phyloP scores from a whole-genome alignment of 2,113 vertebrate genomes.

The Muscicapa adusta region DNA sequence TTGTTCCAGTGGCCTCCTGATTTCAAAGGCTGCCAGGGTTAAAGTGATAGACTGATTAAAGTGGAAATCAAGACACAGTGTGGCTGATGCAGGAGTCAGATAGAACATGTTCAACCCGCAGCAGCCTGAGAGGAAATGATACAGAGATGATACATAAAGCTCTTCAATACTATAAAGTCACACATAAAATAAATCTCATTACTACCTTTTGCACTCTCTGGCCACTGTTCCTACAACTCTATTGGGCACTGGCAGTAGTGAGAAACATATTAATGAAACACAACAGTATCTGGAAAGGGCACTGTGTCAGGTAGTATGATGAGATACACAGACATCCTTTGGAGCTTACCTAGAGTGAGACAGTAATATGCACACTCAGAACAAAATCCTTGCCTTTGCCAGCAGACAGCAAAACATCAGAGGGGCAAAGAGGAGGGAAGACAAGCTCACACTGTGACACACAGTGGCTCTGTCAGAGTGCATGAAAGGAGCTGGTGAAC shows the following conservation, averaged over 20 bases:
- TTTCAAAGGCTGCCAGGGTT: conserved; percentile 30
- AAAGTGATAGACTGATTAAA: conserved; percentile 25
- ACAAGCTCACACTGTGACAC: not conserved
- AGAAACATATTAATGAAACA: conserved; percentile 37
- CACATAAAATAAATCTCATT: not conserved
- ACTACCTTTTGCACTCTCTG: not conserved
- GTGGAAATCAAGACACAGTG: conserved; percentile 5
- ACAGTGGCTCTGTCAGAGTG: not conserved
- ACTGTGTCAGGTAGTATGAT: conserved; percentile 1
- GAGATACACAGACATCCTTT: conserved; percentile 14
- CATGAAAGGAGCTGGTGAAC: not conserved
- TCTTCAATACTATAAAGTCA: not conserved
- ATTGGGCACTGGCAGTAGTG: not conserved
- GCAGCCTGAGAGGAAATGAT: not conserved
- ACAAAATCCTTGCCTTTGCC: not conserved
- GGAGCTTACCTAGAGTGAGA: not conserved
- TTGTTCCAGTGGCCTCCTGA: conserved; percentile 36
- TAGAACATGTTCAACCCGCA: not conserved
- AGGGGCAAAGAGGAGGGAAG: not conserved
- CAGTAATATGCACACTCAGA: not conserved
- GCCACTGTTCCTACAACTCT: not conserved
- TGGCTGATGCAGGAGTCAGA: not conserved
- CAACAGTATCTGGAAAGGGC: not conserved
- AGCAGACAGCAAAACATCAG: not conserved
- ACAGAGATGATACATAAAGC: not conserved